Evolutionary conservation across 2,888 invertebrate genomes (phyloP).

Genomic region (Oscheius sp.): DNA sequence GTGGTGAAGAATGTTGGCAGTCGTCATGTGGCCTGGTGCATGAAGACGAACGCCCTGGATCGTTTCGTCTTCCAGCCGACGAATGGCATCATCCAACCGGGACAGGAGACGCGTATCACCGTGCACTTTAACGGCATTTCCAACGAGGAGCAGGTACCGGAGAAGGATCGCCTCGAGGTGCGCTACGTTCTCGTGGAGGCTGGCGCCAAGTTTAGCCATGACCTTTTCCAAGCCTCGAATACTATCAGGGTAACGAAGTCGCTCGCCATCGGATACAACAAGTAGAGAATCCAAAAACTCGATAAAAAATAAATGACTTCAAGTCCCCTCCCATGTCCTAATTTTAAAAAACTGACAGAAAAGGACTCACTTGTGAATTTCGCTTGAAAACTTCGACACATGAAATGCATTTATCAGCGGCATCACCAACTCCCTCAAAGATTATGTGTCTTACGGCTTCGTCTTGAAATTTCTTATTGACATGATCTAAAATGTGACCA

Average conservation of each 20-base stretch:
- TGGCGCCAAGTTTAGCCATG: background rate
- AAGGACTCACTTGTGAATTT: slow-evolving; percentile 20
- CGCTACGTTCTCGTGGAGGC: background rate
- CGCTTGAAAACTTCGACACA: slow-evolving; percentile 52
- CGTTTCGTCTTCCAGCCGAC: background rate
- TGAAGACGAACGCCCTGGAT: background rate
- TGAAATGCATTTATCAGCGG: slow-evolving; percentile 47
- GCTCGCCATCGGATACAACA: background rate
- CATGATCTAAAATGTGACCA: slow-evolving; percentile 19
- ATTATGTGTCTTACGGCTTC: slow-evolving; percentile 33
- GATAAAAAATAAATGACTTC: background rate
- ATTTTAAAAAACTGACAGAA: background rate
- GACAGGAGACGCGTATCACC: background rate
- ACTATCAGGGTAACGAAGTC: background rate
- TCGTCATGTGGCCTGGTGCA: background rate
- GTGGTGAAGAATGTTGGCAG: background rate
- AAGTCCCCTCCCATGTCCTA: background rate
- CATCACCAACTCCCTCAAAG: slow-evolving; percentile 46
- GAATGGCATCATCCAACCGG: background rate
- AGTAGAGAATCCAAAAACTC: too few relatives aligned
- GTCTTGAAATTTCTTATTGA: slow-evolving; percentile 34
- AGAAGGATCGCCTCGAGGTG: background rate
- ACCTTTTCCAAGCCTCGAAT: background rate
- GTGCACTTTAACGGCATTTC: background rate
- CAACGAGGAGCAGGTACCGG: background rate